Percentiles rank a stretch among this genome's conserved stretches.
These are phyloP conservation scores for Pterocles gutturalis DNA, from an alignment of 2,113 vertebrate genomes.

Conservation along the genomic window DNA sequence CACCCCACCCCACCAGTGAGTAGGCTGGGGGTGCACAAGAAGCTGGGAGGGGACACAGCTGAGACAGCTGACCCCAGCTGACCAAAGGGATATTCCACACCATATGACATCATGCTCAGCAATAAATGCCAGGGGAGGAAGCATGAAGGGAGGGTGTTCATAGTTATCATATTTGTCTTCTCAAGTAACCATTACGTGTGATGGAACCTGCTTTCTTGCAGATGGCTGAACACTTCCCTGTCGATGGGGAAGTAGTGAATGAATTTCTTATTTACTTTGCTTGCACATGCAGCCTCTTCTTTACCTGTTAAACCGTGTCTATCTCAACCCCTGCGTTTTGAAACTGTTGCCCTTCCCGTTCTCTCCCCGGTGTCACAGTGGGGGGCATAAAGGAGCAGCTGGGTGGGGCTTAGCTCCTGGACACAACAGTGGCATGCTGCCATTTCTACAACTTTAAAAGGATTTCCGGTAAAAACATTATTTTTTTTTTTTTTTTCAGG, in stretches of 20 bases:
- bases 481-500: neutral
- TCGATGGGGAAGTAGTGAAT: too few species aligned
- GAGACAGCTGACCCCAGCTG: too few species aligned
- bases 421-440: rapidly evolving
- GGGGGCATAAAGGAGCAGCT: rapidly evolving
- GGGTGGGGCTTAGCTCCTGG: neutral
- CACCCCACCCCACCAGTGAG: too few species aligned
- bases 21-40: too few species aligned
- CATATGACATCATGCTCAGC: neutral
- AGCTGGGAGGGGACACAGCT: too few species aligned
- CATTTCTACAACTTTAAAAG: neutral
- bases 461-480: neutral
- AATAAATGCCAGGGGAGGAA: neutral
- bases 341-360: neutral
- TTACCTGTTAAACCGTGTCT: neutral
- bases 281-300: neutral
- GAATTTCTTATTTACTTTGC: neutral
- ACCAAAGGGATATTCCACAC: too few species aligned
- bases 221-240: too few species aligned
- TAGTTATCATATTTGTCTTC: neutral
- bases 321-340: rapidly evolving
- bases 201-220: too few species aligned
- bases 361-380: neutral
- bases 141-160: rapidly evolving
- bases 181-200: neutral